Base-by-base conservation (phyloP, 1,140 invertebrate species). In the Aradophagus sp. region DNA sequence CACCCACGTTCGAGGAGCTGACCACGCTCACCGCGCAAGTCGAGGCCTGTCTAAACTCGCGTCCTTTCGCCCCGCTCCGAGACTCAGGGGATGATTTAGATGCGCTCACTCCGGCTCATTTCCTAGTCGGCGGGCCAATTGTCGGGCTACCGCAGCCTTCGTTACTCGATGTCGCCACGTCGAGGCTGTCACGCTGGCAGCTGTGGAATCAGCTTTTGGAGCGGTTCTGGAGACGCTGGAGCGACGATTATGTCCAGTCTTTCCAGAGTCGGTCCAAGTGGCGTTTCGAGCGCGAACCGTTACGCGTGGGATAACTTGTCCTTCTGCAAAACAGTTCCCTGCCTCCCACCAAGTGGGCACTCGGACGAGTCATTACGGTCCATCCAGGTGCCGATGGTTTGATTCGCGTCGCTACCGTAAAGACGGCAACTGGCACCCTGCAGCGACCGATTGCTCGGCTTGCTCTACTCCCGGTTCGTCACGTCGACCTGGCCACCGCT, bases 11-110 rank as follows among this genome's bases (percentile, higher is more conserved):
- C 13, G 68, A 77, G 66, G 73, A 80, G 17, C 34, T 81, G 0
- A 26, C 26, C 4, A 79, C 77, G 0, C 13, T 77, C 8, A n/a
- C 73, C 0, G 56, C 26, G 7, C 52, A 74, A 23, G 58, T 77
- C 5, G 75, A 77, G 48, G 67, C 67, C 1, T 31, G 59, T 19
- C 55, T 80, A 0, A 83, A 80, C 56, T 77, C 72, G 0, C 47
- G 47, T 1, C 32, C 32, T 0, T 13, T 52, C 1, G 10, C 17
- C 2, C 19, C 47, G 0, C 11, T 78, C 2, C 59, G 72, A 0
- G 27, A 41, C 16, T 62, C 74, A 20, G 55, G 61, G 7, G 35
- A 67, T n/a, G 69, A 75, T 17, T 29, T 71, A 0, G 5, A 17
- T 1, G 38, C 68, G 1, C 56, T 81, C 1, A 79, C 80, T 6